Evolutionary conservation across 2,888 invertebrate species (phyloP), one percentile per base, ranked within the genome.

Genomic region (Antheraea yamamai): DNA sequence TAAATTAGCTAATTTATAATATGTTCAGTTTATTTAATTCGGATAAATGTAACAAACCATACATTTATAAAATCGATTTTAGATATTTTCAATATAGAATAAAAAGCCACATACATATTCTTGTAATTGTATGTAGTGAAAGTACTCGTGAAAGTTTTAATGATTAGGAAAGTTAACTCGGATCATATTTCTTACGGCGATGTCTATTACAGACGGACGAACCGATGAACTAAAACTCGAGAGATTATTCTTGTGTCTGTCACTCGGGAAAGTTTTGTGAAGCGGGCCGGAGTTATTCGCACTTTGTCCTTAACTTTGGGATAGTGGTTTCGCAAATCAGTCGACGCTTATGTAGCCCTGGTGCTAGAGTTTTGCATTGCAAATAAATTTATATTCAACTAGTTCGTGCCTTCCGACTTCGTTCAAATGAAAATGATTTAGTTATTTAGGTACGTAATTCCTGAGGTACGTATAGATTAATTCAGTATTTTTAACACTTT

Each of bases 241-340:
- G 76, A 81, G 80, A 81, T 81, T 81, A 80, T 77, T 75, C 79
- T 78, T 76, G 75, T 72, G 78, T 78, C 80, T 79, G 80, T 81
- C 81, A 81, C 75, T 75, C 58, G 76, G 72, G 68, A 51, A 80
- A 81, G 73, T 76, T 80, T 76, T 70, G 26, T 61, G 78, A 79
- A 77, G 78, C 81, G 78, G 77, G 79, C 78, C 76, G 66, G 79
- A 86, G 85, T 85, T 87, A 82, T 82, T 86, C 82, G 80, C 85
- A 83, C 83, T 85, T 84, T 85, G 85, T 85, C 84, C 81, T 79
- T 76, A 83, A 84, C 73, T 84, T 66, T 82, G 79, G 78, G 82
- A 82, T 83, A 82, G 83, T 81, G 78, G 81, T 79, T 73, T 77
- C 26, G 75, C 75, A 75, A 77, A 82, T 78, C 78, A 84, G 78